phyloP scores from a whole-genome alignment of 2,113 vertebrate genomes.

The Podocnemis expansa region DNA sequence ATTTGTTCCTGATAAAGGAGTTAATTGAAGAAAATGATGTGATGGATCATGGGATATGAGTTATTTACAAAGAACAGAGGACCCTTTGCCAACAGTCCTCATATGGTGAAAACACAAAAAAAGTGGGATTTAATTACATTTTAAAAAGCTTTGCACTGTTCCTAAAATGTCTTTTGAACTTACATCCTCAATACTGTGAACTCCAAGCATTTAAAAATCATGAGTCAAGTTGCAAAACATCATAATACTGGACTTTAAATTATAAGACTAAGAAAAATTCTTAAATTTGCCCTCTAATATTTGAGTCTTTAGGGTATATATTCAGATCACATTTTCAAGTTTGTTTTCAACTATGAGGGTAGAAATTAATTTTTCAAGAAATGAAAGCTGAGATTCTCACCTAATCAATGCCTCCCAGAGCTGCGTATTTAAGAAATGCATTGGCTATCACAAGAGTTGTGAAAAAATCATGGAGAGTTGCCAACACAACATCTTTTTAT shows the following conservation, averaged over 20 bases:
- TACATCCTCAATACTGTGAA: constrained; percentile 9
- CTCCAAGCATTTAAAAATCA: neutral
- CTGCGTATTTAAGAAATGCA: neutral
- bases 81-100: neutral
- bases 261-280: neutral
- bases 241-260: neutral
- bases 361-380: neutral
- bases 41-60: neutral
- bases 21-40: constrained; percentile 22
- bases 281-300: neutral
- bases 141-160: constrained; percentile 21
- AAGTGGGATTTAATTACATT: constrained; percentile 22
- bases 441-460: neutral
- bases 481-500: neutral
- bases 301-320: neutral
- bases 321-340: neutral
- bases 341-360: neutral
- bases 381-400: no score
- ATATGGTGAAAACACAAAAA: neutral
- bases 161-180: neutral
- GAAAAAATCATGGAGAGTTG: neutral
- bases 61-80: neutral
- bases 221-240: neutral
- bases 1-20: neutral
- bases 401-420: neutral